Evolutionary conservation across 2,888 invertebrate species (phyloP).

Genomic region (Mythimna vitellina): DNA sequence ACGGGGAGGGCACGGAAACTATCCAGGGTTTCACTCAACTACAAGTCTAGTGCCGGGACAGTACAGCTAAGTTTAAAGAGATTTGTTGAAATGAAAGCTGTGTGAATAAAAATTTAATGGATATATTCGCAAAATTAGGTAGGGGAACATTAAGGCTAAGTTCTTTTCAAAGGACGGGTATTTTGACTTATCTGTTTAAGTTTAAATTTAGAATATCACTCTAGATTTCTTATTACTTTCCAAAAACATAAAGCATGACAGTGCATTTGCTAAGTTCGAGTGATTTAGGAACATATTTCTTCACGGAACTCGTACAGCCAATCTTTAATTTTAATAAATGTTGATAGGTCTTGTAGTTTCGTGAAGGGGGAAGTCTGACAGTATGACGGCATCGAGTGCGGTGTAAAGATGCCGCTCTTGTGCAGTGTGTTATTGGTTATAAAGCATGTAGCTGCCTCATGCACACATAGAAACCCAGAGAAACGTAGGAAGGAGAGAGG

Average conservation of each 20-base stretch:
- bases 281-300: not conserved
- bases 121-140: constrained; percentile 29
- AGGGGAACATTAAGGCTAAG: constrained; percentile 27
- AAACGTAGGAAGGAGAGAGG: constrained; percentile 23
- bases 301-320: not conserved
- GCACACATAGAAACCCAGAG: constrained; percentile 55
- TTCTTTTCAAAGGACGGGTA: not conserved
- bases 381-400: constrained; percentile 40
- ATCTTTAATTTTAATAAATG: not conserved
- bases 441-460: constrained; percentile 54
- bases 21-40: constrained; percentile 67
- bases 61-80: constrained; percentile 47
- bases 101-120: constrained; percentile 35
- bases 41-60: constrained; percentile 68
- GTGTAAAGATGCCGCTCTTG: constrained; percentile 40
- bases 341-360: constrained; percentile 58
- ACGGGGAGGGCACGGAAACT: constrained; percentile 63
- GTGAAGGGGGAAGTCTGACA: constrained; percentile 48
- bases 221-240: not conserved
- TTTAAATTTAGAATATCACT: not conserved
- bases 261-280: not conserved
- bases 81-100: constrained; percentile 38
- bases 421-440: constrained; percentile 48
- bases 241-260: not conserved
- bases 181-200: not conserved